Conservation (phyloP, 2,888 invertebrate genomes). For the Pseudococcus longispinus region DNA sequence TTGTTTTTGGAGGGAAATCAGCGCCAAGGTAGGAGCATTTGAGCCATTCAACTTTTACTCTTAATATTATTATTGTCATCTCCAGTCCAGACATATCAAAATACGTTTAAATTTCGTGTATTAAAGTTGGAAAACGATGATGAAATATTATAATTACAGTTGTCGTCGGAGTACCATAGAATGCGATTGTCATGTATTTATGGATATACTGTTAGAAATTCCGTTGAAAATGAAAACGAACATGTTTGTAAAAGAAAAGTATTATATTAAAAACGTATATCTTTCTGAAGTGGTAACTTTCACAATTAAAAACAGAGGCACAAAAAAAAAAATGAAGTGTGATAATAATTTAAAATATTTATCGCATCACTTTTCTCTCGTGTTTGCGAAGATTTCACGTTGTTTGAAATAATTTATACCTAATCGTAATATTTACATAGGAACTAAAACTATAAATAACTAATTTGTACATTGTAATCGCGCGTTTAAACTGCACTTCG, state of each 20-base stretch:
- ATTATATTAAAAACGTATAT: not conserved
- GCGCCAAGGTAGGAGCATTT: too few species aligned
- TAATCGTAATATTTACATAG: not conserved
- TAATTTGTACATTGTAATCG: not conserved
- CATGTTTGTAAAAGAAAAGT: not conserved
- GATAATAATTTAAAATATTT: slow-evolving; percentile 14
- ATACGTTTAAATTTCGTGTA: not conserved
- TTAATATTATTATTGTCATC: too few species aligned
- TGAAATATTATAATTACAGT: not conserved
- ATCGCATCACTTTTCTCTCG: not conserved
- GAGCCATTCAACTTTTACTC: too few species aligned
- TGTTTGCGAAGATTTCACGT: not conserved
- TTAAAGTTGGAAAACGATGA: slow-evolving; percentile 6
- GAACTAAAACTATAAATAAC: not conserved
- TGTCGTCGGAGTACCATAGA: not conserved
- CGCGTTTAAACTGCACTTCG: not conserved
- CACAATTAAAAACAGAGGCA: slow-evolving; percentile 7
- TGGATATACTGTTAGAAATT: not conserved
- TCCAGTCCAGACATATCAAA: not conserved
- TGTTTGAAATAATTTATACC: not conserved
- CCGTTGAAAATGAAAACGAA: not conserved
- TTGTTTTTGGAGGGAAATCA: too few species aligned
- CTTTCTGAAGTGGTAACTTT: not conserved
- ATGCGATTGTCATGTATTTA: not conserved
- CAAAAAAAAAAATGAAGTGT: not conserved